phyloP scores from a whole-genome alignment of 37 sponge, comb jelly and placozoan species.

The Petrosia ficiformis region DNA sequence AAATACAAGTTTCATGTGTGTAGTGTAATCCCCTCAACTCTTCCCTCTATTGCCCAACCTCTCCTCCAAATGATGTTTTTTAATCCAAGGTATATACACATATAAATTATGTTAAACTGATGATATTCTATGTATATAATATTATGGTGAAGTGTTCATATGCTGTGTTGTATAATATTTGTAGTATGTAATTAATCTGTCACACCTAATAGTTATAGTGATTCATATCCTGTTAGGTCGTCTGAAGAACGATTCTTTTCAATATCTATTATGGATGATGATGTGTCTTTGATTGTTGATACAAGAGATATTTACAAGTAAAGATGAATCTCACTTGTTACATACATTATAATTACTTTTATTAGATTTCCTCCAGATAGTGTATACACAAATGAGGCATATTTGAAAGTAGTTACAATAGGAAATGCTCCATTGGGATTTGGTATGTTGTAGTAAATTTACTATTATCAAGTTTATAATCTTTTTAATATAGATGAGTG shows the following conservation, averaged over 20 bases:
- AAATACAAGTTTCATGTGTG: slow-evolving; percentile 24
- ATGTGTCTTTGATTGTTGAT: slow-evolving; percentile 59
- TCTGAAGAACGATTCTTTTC: slow-evolving; percentile 40
- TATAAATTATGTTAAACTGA: neutral
- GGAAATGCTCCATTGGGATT: slow-evolving; percentile 63
- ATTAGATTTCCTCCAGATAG: slow-evolving; percentile 51
- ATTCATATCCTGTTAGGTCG: too few species aligned
- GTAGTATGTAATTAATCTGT: too few species aligned
- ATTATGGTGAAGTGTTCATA: too few species aligned
- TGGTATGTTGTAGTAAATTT: slow-evolving; percentile 34
- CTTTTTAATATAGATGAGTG: slow-evolving; percentile 50
- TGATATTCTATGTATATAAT: too few species aligned
- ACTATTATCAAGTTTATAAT: neutral
- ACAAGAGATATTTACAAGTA: slow-evolving; percentile 43
- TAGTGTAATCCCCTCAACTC: slow-evolving; percentile 36
- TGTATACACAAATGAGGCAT: slow-evolving; percentile 35
- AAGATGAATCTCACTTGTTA: too few species aligned
- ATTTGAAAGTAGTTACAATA: slow-evolving; percentile 53
- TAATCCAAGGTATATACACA: slow-evolving; percentile 33
- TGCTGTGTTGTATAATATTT: too few species aligned
- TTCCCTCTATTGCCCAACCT: slow-evolving; percentile 27
- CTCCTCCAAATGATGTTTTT: slow-evolving; percentile 55
- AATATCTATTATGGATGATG: slow-evolving; percentile 48
- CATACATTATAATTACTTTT: neutral
- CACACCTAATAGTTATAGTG: too few species aligned